These are phyloP conservation scores for Himalopsyche tibetana DNA, from an alignment of 2,888 invertebrate genomes.

Conservation along the genomic window DNA sequence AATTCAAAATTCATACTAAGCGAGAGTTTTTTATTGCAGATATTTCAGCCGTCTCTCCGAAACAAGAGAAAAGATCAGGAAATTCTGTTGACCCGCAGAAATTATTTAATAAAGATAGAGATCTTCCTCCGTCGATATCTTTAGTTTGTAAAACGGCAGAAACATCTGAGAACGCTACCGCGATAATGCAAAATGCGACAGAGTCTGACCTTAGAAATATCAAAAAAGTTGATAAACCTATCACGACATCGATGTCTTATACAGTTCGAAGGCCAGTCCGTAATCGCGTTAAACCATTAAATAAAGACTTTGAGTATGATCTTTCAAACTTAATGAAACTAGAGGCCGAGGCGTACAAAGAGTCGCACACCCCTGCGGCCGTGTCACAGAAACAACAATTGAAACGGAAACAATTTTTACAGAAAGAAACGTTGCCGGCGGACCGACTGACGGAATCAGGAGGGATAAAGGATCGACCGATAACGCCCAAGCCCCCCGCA, in stretches of 20 bases:
- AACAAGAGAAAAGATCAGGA: constrained; percentile 33
- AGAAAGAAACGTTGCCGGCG: constrained; percentile 61
- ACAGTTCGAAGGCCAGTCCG: constrained; percentile 78
- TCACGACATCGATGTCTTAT: constrained; percentile 67
- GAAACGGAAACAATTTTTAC: constrained; percentile 66
- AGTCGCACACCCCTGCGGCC: constrained; percentile 58
- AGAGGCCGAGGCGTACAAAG: constrained; percentile 74
- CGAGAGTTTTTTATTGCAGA: constrained; percentile 50
- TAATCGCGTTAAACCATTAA: constrained; percentile 80
- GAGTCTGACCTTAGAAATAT: constrained; percentile 34
- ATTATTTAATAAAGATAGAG: constrained; percentile 33
- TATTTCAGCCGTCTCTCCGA: constrained; percentile 34
- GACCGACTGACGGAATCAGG: constrained; percentile 53
- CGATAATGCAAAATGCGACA: constrained; percentile 27
- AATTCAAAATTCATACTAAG: constrained; percentile 37
- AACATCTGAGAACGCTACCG: constrained; percentile 11
- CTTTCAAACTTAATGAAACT: constrained; percentile 78
- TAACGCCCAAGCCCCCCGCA: constrained; percentile 44
- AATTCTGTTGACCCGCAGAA: constrained; percentile 30
- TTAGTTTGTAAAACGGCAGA: constrained; percentile 11
- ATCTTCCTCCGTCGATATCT: constrained; percentile 7
- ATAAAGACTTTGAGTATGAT: constrained; percentile 86
- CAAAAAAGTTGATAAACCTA: constrained; percentile 59
- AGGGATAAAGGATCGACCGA: constrained; percentile 50
- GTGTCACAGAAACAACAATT: constrained; percentile 62